phyloP scores from a whole-genome alignment of 2,797 vertebrate species.

The Streptopelia turtur region DNA sequence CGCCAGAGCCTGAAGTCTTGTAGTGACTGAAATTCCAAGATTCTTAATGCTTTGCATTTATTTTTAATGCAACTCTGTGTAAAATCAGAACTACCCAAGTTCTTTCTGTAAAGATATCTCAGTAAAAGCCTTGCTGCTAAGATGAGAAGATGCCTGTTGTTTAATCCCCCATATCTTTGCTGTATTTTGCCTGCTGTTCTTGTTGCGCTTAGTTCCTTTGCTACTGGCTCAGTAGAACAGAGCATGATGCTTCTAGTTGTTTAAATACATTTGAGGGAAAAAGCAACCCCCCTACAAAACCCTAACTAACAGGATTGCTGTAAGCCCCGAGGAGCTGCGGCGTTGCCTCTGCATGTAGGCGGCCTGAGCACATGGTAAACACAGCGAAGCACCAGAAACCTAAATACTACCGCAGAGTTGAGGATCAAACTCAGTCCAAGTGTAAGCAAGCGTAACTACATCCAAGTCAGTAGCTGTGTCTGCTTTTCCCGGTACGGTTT shows the following conservation, averaged over 20 bases:
- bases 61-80: not conserved
- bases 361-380: not conserved
- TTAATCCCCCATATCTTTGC: not conserved
- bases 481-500: not conserved
- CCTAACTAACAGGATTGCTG: not conserved
- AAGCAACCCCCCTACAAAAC: not conserved
- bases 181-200: conserved; percentile 5
- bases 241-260: not conserved
- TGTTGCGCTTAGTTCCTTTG: not conserved
- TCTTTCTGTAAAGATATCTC: not conserved
- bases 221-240: not conserved
- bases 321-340: not conserved
- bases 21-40: not conserved
- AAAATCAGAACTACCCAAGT: conserved; percentile 11
- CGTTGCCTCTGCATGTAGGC: not conserved
- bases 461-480: not conserved
- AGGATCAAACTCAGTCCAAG: not conserved
- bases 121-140: not conserved
- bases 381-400: not conserved
- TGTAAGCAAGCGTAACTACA: not conserved
- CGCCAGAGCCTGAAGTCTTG: not conserved
- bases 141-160: not conserved
- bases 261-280: not conserved
- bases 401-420: not conserved
- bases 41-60: not conserved